phyloP scores from a whole-genome alignment of 2,888 invertebrate species.

The Zelleria hepariella region DNA sequence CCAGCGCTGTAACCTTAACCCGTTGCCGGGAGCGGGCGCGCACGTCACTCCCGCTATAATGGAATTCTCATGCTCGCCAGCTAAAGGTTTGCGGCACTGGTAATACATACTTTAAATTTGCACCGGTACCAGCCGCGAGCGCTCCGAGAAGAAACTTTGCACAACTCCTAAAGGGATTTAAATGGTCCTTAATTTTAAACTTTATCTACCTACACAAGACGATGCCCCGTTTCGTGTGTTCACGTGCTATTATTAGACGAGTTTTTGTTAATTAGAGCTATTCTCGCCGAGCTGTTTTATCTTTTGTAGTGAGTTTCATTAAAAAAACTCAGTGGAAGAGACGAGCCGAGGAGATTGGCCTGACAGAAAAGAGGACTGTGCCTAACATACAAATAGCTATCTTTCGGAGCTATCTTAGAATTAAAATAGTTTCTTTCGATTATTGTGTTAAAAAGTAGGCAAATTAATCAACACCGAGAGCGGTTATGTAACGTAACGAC shows the following conservation, averaged over 20 bases:
- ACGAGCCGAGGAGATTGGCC: too few relatives aligned
- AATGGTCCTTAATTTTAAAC: conserved; percentile 33
- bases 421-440: too few relatives aligned
- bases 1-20: background rate
- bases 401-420: too few relatives aligned
- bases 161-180: conserved; percentile 48
- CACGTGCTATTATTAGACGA: background rate
- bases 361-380: too few relatives aligned
- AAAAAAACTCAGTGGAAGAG: too few relatives aligned
- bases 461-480: too few relatives aligned
- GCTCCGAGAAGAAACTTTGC: conserved; percentile 49
- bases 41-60: conserved; percentile 33
- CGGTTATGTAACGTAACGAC: too few relatives aligned
- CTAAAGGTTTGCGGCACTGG: conserved; percentile 52
- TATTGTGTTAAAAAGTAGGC: too few relatives aligned
- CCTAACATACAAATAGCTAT: too few relatives aligned
- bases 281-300: background rate
- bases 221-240: background rate
- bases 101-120: conserved; percentile 68
- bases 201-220: background rate
- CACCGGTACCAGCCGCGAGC: conserved; percentile 59
- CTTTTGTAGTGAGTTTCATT: too few relatives aligned
- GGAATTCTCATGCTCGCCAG: conserved; percentile 64
- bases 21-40: background rate
- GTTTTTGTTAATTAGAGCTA: background rate